Conservation (phyloP, 1,140 invertebrate species). For the Macrobrachium rosenbergii region DNA sequence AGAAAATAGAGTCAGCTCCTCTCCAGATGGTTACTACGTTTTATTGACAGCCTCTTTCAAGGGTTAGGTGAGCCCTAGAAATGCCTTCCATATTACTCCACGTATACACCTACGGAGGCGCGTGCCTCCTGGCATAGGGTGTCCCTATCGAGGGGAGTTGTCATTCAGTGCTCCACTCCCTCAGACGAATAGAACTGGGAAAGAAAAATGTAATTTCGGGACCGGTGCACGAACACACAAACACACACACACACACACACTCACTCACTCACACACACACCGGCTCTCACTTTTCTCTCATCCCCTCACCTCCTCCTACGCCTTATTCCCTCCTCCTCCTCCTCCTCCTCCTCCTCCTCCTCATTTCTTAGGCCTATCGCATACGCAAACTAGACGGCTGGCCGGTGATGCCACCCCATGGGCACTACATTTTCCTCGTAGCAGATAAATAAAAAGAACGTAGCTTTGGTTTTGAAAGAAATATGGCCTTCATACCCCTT, state of each 20-base stretch:
- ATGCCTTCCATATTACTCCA: not conserved
- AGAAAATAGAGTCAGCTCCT: slow-evolving; percentile 44
- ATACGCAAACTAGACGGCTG: slow-evolving; percentile 41
- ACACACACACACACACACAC: slow-evolving; percentile 37
- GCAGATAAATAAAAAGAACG: slow-evolving; percentile 31
- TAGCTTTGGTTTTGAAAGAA: slow-evolving; percentile 45
- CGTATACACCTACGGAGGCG: not conserved
- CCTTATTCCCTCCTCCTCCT: too few species aligned
- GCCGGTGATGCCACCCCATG: slow-evolving; percentile 41
- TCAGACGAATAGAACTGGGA: too few species aligned
- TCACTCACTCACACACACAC: not conserved
- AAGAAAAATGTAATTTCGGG: too few species aligned
- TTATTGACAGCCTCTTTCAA: slow-evolving; percentile 15
- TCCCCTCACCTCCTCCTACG: not conserved
- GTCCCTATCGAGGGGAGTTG: not conserved
- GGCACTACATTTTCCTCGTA: slow-evolving; percentile 33
- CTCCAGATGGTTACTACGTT: not conserved
- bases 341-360: not conserved
- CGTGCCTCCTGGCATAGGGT: too few species aligned
- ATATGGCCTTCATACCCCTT: slow-evolving; percentile 39
- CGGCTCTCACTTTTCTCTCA: not conserved
- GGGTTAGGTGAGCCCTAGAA: not conserved
- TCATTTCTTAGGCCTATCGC: slow-evolving; percentile 55
- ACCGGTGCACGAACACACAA: slow-evolving; percentile 10
- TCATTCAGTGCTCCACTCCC: not conserved